phyloP scores from a whole-genome alignment of 1,140 invertebrate genomes.

The Lepidostoma basale region DNA sequence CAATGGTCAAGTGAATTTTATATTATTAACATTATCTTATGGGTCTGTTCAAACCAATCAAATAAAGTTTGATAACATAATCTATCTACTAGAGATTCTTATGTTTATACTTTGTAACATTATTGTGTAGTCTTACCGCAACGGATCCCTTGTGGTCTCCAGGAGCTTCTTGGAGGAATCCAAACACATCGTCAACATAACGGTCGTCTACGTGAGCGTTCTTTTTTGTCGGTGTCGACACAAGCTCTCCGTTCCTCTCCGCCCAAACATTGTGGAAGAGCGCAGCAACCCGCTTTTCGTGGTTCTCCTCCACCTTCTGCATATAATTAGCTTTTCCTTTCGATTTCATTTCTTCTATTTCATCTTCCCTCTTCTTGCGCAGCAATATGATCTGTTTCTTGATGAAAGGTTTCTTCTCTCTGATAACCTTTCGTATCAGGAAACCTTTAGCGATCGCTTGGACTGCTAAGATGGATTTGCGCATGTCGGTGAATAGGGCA shows the following conservation, averaged over 20 bases:
- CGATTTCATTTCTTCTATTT: slow-evolving; percentile 68
- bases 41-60: too few relatives aligned
- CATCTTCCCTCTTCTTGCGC: slow-evolving; percentile 59
- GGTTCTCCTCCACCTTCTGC: slow-evolving; percentile 72
- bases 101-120: too few relatives aligned
- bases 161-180: slow-evolving; percentile 62
- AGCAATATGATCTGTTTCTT: slow-evolving; percentile 51
- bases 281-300: slow-evolving; percentile 70
- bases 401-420: slow-evolving; percentile 55
- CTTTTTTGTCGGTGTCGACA: slow-evolving; percentile 50
- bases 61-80: too few relatives aligned
- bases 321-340: slow-evolving; percentile 70
- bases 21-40: too few relatives aligned
- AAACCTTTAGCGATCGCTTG: slow-evolving; percentile 79
- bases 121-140: background rate
- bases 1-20: too few relatives aligned
- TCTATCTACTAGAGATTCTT: too few relatives aligned
- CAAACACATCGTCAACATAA: slow-evolving; percentile 65
- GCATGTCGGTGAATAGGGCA: slow-evolving; percentile 73
- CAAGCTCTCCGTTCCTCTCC: slow-evolving; percentile 58
- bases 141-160: slow-evolving; percentile 25
- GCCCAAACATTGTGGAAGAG: slow-evolving; percentile 65
- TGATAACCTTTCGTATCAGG: slow-evolving; percentile 65
- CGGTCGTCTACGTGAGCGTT: slow-evolving; percentile 60
- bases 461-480: slow-evolving; percentile 69